phyloP scores from a whole-genome alignment of 2,113 vertebrate genomes.

The Labeo catla region DNA sequence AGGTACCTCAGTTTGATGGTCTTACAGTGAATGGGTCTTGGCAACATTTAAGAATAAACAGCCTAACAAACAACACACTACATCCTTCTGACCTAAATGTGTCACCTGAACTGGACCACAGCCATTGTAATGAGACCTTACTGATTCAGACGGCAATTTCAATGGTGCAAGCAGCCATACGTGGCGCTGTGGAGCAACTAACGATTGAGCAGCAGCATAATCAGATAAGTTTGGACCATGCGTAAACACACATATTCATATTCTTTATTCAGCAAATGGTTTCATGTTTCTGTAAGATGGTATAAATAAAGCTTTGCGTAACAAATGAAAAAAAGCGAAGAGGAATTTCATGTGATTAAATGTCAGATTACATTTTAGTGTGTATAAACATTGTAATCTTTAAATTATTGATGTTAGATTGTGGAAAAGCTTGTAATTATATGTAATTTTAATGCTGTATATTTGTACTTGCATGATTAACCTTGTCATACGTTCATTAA shows the following conservation, averaged over 20 bases:
- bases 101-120: constrained; percentile 13
- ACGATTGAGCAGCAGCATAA: constrained; percentile 53
- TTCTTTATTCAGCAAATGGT: not conserved
- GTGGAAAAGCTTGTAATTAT: not conserved
- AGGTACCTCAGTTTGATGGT: not conserved
- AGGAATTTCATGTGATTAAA: not conserved
- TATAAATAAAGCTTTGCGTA: not conserved
- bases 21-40: constrained; percentile 31
- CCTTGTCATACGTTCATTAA: not conserved
- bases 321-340: not conserved
- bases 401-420: not conserved
- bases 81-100: constrained; percentile 8
- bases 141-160: constrained; percentile 61
- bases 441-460: not conserved
- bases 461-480: not conserved
- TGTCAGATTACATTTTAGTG: not conserved
- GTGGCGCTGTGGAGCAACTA: constrained; percentile 63
- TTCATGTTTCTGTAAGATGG: not conserved
- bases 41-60: constrained; percentile 26
- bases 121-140: constrained; percentile 47
- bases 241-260: not conserved
- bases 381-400: not conserved
- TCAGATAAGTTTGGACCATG: constrained; percentile 31
- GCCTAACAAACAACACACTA: not conserved
- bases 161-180: constrained; percentile 63